A percentile compares a stretch with the other conserved stretches of the same genome.
phyloP scores from a whole-genome alignment of 2,797 vertebrate species.

The Enteromius argenteus region DNA sequence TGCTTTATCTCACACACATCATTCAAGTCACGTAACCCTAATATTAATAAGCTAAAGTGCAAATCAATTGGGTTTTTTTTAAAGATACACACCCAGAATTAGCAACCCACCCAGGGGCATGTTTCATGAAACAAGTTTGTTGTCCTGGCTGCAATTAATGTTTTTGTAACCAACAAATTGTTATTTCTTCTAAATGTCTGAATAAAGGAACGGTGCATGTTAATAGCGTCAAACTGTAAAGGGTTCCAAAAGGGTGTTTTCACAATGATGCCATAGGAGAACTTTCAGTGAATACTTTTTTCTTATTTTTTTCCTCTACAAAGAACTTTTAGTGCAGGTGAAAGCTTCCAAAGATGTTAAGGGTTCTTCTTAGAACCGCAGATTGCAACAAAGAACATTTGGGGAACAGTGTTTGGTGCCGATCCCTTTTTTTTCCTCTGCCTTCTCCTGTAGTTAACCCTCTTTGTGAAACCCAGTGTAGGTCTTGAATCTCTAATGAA shows the following conservation, averaged over 20 bases:
- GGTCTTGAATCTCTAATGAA: conserved; percentile 72
- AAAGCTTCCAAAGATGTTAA: neutral
- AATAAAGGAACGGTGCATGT: neutral
- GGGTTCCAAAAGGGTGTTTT: neutral
- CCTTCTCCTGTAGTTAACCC: conserved; percentile 7
- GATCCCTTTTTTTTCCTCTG: neutral
- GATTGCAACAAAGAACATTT: conserved; percentile 30
- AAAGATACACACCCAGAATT: neutral
- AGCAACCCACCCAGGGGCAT: neutral
- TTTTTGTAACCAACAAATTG: neutral
- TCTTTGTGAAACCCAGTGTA: conserved; percentile 25
- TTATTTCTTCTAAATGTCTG: neutral
- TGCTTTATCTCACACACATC: conserved; percentile 1
- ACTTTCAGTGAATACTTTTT: neutral
- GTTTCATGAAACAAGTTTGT: neutral
- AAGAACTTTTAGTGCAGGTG: neutral
- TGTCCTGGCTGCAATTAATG: too few relatives aligned
- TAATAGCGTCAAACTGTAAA: neutral
- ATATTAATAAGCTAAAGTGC: neutral
- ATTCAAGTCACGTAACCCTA: neutral
- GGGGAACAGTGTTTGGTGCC: neutral
- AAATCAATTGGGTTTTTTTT: neutral
- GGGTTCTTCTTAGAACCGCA: neutral
- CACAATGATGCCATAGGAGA: neutral
- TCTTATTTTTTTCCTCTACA: neutral